Evolutionary conservation across 2,113 vertebrate species (phyloP), one percentile per base, ranked within the genome.

Genomic region (Nymphicus hollandicus): DNA sequence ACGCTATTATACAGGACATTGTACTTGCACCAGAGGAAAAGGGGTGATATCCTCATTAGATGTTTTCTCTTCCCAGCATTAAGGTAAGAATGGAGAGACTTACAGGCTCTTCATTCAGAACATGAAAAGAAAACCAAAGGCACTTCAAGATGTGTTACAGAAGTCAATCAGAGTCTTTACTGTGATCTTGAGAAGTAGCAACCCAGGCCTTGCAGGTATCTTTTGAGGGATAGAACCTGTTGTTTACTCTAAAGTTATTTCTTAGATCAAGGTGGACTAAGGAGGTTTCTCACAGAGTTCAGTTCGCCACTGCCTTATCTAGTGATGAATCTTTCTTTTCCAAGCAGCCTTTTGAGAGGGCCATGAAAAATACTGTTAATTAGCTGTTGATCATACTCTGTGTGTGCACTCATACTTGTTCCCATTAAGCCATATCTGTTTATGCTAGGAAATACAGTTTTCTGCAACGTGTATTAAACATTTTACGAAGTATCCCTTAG

Each of bases 371-470:
- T 19, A 20, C 20, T 28, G 2, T 55, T 68, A 41, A 41, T 16
- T 43, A 27, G 20, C 8, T 60, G 29, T 70, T 37, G 64, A 20
- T 66, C 18, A 11, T 83, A 27, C 33, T 65, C 72, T 35, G 39
- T 39, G 14, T 66, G 24, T 1, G 1, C 31, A 7, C 3, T 47
- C 47, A 25, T 1, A 0, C 11, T 83, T 70, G 13, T 53, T 87
- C 39, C 53, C 56, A 4, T 78, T 27, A 55, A 20, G 25, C 10
- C 10, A 17, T 50, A 64, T 70, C 27, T 78, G 1, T 55, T 68
- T 50, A 17, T 81, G 46, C 47, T 74, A 46, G 50, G 35, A 82
- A 88, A 55, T 9, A 44, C 0, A 0, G 1, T 35, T 81, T 86
- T 81, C 43, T 10, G 22, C 2, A 22, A 73, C 0, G 0, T 56